Percentiles rank a stretch among this genome's conserved stretches.
phyloP scores from a whole-genome alignment of 1,140 invertebrate genomes.

The Hyles vespertilio region DNA sequence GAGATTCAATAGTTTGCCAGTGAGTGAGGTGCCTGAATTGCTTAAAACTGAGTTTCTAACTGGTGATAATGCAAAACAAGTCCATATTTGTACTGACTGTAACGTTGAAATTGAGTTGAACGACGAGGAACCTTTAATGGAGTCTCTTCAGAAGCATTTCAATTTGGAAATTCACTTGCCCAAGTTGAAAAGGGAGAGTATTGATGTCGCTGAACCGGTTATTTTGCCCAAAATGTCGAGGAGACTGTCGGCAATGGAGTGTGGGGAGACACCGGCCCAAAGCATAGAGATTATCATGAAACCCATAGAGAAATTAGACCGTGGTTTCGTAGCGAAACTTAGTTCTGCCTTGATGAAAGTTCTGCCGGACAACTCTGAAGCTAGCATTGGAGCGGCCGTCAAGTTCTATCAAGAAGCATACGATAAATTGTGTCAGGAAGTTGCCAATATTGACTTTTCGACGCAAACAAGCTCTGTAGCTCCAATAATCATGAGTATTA shows the following conservation, averaged over 20 bases:
- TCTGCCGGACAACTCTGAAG: conserved; percentile 60
- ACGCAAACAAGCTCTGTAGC: conserved; percentile 57
- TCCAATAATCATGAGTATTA: conserved; percentile 70
- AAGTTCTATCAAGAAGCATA: conserved; percentile 50
- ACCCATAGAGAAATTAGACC: conserved; percentile 50
- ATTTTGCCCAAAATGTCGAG: conserved; percentile 62
- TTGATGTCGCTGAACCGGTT: conserved; percentile 62
- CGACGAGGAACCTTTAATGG: conserved; percentile 63
- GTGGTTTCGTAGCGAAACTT: conserved; percentile 43
- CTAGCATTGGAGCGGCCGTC: conserved; percentile 49
- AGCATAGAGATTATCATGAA: conserved; percentile 52
- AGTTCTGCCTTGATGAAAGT: conserved; percentile 43
- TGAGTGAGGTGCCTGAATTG: conserved; percentile 63
- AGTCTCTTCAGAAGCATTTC: conserved; percentile 63
- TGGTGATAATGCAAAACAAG: conserved; percentile 52
- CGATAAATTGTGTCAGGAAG: conserved; percentile 49
- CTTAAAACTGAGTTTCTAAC: conserved; percentile 51
- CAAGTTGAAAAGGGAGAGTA: conserved; percentile 59
- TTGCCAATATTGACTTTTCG: conserved; percentile 48
- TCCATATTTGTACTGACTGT: conserved; percentile 67
- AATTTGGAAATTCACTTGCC: conserved; percentile 55
- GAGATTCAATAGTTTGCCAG: conserved; percentile 62
- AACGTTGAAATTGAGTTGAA: conserved; percentile 59
- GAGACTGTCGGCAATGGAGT: conserved; percentile 54
- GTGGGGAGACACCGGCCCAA: conserved; percentile 46